Conservation (phyloP, 2,888 invertebrate species). For the Callosobruchus maculatus region DNA sequence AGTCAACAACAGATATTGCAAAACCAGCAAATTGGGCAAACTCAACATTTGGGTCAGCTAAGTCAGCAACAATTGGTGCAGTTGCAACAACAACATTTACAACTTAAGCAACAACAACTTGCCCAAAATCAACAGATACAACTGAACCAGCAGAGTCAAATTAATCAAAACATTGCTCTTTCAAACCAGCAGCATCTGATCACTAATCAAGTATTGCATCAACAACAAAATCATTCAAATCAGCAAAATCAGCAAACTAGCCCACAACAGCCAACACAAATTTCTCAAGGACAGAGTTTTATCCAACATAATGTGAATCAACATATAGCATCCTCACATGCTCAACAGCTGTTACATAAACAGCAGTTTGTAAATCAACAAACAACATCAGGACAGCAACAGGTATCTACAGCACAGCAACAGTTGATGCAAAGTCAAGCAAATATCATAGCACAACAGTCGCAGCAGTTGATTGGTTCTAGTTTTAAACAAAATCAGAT, state of each 20-base stretch:
- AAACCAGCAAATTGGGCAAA: slow-evolving; percentile 42
- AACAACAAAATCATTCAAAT: slow-evolving; percentile 28
- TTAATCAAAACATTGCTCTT: slow-evolving; percentile 34
- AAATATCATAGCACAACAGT: slow-evolving; percentile 47
- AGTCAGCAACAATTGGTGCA: slow-evolving; percentile 10
- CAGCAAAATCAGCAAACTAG: slow-evolving; percentile 39
- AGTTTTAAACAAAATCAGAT: slow-evolving; percentile 34
- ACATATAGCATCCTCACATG: slow-evolving; percentile 23
- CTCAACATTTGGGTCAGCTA: slow-evolving; percentile 30
- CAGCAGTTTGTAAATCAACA: slow-evolving; percentile 26
- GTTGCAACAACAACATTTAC: slow-evolving; percentile 25
- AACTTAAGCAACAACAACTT: slow-evolving; percentile 44
- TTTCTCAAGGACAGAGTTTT: slow-evolving; percentile 21
- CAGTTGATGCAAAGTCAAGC: slow-evolving; percentile 51
- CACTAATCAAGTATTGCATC: slow-evolving; percentile 46
- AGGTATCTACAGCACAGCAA: slow-evolving; percentile 31
- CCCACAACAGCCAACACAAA: slow-evolving; percentile 25
- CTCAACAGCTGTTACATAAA: slow-evolving; percentile 30
- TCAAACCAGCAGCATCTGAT: slow-evolving; percentile 51
- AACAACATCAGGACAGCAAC: slow-evolving; percentile 37
- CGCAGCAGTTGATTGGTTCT: slow-evolving; percentile 48
- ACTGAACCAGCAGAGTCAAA: slow-evolving; percentile 19
- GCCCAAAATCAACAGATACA: slow-evolving; percentile 34
- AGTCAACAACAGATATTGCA: slow-evolving; percentile 52
- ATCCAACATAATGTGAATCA: slow-evolving; percentile 23